phyloP scores from a whole-genome alignment of 2,888 invertebrate species.

The Lasioglossum pauxillum region DNA sequence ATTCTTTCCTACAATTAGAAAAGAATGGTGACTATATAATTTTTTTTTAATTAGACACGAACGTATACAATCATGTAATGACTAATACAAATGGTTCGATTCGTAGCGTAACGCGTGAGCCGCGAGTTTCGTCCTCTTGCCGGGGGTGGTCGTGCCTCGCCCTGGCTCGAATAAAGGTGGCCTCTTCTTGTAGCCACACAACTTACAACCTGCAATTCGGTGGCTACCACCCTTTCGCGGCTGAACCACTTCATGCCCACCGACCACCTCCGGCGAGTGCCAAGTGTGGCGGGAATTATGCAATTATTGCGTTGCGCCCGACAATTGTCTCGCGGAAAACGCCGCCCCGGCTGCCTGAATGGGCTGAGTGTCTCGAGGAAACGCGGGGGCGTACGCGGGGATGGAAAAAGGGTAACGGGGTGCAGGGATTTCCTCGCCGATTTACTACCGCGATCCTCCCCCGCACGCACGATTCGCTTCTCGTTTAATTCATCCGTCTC shows the following conservation, averaged over 20 bases:
- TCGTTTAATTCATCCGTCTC: constrained; percentile 45
- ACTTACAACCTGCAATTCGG: constrained; percentile 52
- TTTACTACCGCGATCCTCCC: constrained; percentile 48
- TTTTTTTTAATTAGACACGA: too few species aligned
- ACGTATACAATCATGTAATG: too few species aligned
- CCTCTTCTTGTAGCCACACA: constrained; percentile 34
- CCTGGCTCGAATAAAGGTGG: constrained; percentile 38
- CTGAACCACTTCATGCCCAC: constrained; percentile 47
- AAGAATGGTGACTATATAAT: too few species aligned
- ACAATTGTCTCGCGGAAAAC: constrained; percentile 79
- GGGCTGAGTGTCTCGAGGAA: constrained; percentile 62
- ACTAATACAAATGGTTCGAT: background rate
- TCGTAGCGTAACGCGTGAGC: background rate
- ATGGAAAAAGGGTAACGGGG: constrained; percentile 26
- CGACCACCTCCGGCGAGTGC: constrained; percentile 57
- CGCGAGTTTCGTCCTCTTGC: constrained; percentile 24
- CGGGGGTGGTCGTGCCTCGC: background rate
- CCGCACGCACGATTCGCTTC: constrained; percentile 29
- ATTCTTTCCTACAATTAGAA: too few species aligned
- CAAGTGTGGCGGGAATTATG: constrained; percentile 80
- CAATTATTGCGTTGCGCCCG: constrained; percentile 82
- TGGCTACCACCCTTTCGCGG: constrained; percentile 53
- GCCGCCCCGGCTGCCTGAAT: constrained; percentile 64
- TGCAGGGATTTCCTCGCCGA: constrained; percentile 62
- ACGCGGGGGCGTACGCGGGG: constrained; percentile 13